These are phyloP conservation scores for Macrocentrus cingulum DNA, from an alignment of 1,140 invertebrate species.

Conservation along the genomic window DNA sequence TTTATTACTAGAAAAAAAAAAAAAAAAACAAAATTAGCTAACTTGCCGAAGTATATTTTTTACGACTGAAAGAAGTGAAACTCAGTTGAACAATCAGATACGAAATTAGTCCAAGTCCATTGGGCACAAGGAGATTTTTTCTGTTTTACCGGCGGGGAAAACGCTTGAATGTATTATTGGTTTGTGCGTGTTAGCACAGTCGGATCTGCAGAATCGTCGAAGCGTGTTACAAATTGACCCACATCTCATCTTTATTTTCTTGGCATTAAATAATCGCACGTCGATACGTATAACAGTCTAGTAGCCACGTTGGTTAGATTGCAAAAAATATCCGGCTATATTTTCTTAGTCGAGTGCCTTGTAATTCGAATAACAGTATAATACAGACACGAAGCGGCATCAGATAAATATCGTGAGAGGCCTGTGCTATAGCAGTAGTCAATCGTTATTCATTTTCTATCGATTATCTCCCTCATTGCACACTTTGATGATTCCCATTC, in stretches of 20 bases:
- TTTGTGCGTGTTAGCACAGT: neutral
- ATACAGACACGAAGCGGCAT: neutral
- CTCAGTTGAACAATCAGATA: too few species aligned
- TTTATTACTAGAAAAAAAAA: too few species aligned
- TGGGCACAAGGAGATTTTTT: too few species aligned
- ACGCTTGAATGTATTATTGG: neutral
- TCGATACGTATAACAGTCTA: slow-evolving; percentile 7
- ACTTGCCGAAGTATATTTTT: too few species aligned
- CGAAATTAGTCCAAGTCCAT: too few species aligned
- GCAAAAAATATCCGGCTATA: neutral
- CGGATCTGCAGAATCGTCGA: slow-evolving; percentile 20
- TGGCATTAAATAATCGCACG: slow-evolving; percentile 29
- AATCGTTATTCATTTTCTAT: slow-evolving; percentile 1
- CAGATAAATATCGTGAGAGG: neutral
- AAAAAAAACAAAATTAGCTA: too few species aligned
- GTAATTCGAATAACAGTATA: too few species aligned
- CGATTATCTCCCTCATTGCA: slow-evolving; percentile 18
- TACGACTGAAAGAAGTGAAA: too few species aligned
- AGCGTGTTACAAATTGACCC: slow-evolving; percentile 29
- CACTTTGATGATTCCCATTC: slow-evolving; percentile 7
- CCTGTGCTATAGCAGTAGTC: neutral
- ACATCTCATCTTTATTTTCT: slow-evolving; percentile 27
- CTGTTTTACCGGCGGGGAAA: too few species aligned
- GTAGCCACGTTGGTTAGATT: slow-evolving; percentile 1
- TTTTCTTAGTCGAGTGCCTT: neutral